phyloP scores from a whole-genome alignment of 2,113 vertebrate species.

The Pangasianodon hypophthalmus region DNA sequence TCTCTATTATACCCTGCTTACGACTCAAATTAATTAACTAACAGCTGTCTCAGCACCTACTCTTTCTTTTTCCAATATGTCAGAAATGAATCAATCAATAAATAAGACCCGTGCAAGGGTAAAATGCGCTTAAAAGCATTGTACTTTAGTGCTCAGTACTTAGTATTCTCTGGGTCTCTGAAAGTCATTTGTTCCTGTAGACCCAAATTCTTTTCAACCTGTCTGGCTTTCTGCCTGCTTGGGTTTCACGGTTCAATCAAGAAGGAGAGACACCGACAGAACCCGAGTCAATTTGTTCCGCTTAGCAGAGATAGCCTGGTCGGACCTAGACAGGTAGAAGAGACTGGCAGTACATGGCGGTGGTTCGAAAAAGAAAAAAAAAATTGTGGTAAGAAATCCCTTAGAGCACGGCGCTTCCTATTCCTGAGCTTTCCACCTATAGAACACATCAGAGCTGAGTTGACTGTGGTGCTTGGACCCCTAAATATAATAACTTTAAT shows the following conservation, averaged over 20 bases:
- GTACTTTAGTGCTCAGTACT: neutral
- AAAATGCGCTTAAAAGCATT: neutral
- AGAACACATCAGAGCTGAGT: neutral
- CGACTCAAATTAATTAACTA: neutral
- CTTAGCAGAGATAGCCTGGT: conserved; percentile 10
- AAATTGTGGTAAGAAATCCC: neutral
- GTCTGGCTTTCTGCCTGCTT: conserved; percentile 20
- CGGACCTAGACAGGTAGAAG: neutral
- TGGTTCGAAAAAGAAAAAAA: neutral
- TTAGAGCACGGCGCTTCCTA: neutral
- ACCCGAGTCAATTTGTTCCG: conserved; percentile 33
- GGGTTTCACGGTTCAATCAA: conserved; percentile 7
- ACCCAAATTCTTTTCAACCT: conserved; percentile 4
- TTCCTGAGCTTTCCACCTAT: neutral
- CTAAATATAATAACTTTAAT: neutral
- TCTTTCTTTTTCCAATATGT: neutral
- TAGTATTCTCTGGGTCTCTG: conserved; percentile 14
- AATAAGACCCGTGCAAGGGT: neutral
- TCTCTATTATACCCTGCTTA: neutral
- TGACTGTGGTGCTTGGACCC: neutral
- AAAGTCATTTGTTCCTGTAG: conserved; percentile 14
- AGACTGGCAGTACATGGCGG: neutral
- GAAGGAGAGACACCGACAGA: conserved; percentile 19
- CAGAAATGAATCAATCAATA: neutral
- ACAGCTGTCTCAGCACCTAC: neutral